A percentile compares a stretch with the other conserved stretches of the same genome.
Conservation (phyloP, 2,888 invertebrate species). For the Agrenia bidenticulata region DNA sequence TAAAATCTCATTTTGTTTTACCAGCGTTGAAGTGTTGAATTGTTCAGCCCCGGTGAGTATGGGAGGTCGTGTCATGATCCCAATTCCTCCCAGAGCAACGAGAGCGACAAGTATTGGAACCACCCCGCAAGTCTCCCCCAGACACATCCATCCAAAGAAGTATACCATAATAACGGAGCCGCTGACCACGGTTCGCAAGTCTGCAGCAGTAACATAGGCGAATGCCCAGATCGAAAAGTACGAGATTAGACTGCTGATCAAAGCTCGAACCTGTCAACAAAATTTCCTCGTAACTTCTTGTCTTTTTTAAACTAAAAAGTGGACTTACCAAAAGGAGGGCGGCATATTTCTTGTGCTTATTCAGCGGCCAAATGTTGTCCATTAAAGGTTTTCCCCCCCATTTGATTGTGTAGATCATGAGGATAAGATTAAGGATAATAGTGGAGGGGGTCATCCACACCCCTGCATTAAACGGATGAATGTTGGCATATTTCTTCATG, state of each 20-base stretch:
- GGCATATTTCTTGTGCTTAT: conserved; percentile 29
- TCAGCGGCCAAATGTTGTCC: conserved; percentile 29
- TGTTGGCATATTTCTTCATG: conserved; percentile 28
- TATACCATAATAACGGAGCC: conserved; percentile 41
- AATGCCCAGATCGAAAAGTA: conserved; percentile 39
- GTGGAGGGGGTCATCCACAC: conserved; percentile 37
- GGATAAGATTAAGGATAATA: conserved; percentile 30
- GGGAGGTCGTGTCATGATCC: conserved; percentile 44
- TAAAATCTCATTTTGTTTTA: conserved; percentile 18
- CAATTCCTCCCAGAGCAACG: conserved; percentile 42
- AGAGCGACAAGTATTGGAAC: conserved; percentile 37
- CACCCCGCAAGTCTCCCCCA: conserved; percentile 43
- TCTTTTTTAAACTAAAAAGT: too few relatives aligned
- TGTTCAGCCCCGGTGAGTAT: conserved; percentile 39
- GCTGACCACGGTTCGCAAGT: conserved; percentile 40
- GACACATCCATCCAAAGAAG: conserved; percentile 43
- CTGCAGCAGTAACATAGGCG: conserved; percentile 42
- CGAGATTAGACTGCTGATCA: conserved; percentile 33
- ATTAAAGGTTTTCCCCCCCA: conserved; percentile 37
- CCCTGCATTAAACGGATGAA: conserved; percentile 30
- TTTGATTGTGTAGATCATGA: conserved; percentile 37
- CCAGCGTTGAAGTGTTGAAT: conserved; percentile 38
- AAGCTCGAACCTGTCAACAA: conserved; percentile 33
- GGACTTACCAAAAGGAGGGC: conserved; percentile 45
- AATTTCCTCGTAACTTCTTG: too few relatives aligned